Conservation (phyloP, 2,888 invertebrate genomes). For the Allophyes oxyacanthae region DNA sequence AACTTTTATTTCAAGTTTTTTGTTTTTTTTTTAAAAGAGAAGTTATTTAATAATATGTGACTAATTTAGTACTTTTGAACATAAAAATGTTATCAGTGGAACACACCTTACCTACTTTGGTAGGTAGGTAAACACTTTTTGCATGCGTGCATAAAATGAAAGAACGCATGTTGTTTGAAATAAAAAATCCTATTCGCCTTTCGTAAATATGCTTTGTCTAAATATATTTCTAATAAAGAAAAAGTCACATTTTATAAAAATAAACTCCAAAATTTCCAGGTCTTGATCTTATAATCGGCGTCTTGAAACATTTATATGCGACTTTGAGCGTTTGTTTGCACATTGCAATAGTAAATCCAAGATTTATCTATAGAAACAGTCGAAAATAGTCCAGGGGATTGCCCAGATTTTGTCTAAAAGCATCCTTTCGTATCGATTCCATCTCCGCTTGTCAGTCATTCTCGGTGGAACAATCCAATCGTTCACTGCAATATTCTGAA, state of each 20-base stretch:
- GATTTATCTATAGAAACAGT: conserved; percentile 52
- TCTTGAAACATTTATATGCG: conserved; percentile 37
- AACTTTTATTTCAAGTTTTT: conserved; percentile 43
- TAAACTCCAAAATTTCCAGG: conserved; percentile 8
- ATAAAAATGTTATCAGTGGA: not conserved
- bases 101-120: not conserved
- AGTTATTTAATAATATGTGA: too few relatives aligned
- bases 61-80: conserved; percentile 23
- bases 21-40: too few relatives aligned
- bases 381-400: conserved; percentile 51
- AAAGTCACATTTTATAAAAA: conserved; percentile 11
- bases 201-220: not conserved
- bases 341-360: conserved; percentile 49
- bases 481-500: too few relatives aligned
- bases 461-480: too few relatives aligned
- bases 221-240: not conserved
- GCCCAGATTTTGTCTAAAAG: conserved; percentile 45
- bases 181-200: not conserved
- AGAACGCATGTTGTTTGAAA: not conserved
- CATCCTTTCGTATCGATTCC: conserved; percentile 33
- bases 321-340: conserved; percentile 48
- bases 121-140: not conserved
- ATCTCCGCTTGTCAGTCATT: conserved; percentile 9
- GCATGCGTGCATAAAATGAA: too few relatives aligned
- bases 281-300: conserved; percentile 29